phyloP scores from a whole-genome alignment of 2,797 vertebrate species.

The Sphenopsis melanotis region DNA sequence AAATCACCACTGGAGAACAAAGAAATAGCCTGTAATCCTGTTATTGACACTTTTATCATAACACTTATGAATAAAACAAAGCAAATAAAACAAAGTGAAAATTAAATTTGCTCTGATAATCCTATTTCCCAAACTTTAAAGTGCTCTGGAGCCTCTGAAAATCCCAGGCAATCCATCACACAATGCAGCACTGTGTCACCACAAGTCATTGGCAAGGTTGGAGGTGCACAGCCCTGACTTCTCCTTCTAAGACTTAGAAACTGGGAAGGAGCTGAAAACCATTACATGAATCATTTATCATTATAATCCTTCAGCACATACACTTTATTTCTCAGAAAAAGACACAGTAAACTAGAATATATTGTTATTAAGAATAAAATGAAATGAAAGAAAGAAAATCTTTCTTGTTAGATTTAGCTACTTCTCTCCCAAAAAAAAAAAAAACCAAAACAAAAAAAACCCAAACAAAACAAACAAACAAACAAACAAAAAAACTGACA shows the following conservation, averaged over 20 bases:
- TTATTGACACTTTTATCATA: background rate
- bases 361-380: background rate
- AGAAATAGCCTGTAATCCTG: background rate
- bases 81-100: background rate
- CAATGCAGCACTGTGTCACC: background rate
- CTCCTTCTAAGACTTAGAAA: background rate
- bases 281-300: background rate
- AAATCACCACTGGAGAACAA: background rate
- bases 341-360: background rate
- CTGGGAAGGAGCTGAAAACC: background rate
- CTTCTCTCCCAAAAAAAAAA: background rate
- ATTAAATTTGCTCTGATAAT: background rate
- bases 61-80: background rate
- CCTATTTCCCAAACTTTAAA: background rate
- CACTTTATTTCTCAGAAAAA: background rate
- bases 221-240: background rate
- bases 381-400: background rate
- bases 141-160: background rate
- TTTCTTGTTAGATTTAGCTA: background rate
- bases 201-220: background rate
- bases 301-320: background rate
- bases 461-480: background rate
- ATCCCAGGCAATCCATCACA: background rate
- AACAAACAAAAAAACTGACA: background rate
- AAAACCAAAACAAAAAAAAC: background rate